Base-by-base conservation (phyloP, 2,113 vertebrate species). In the Phyllopteryx taeniolatus region DNA sequence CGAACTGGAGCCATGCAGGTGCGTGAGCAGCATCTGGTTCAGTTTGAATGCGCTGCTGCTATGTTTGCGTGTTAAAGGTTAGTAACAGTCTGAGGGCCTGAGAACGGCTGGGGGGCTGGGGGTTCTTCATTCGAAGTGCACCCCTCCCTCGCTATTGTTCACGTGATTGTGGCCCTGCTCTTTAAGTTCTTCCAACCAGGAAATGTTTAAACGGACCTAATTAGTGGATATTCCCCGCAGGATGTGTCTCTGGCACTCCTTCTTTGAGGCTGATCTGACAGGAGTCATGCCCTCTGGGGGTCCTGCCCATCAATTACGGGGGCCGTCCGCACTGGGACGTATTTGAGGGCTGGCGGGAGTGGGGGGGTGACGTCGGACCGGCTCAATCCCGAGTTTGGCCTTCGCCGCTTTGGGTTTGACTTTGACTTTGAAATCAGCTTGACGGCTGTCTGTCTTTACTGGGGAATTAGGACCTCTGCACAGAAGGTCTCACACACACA, bases 101-200 rank as follows among this genome's bases (percentile, higher is more conserved):
- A 60, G 31, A 33, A 13, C 27, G 27, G 54, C n/a, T 2, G 20
- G 20, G 57, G 56, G 27, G 57, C 27, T 2, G 33, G 62, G 70
- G 82, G n/a, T 2, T 78, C 66, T 68, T 11, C 65, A 61, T 10
- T 67, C 66, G 86, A 88, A 87, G 83, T 87, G 83, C 82, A 79
- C 74, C 7, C 59, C 59, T 61, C 31, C 59, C 59, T 61, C 31
- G 43, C 83, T 85, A 87, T 92, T 91, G 88, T 91, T 85, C 39
- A 8, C 79, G 79, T 87, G 89, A 91, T 85, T 86, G 89, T 81
- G 83, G 73, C 83, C 83, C 68, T 2, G 57, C 88, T 92, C 86
- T 87, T 93, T 92, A 92, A 91, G 92, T 93, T 93, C 92, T 94
- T 94, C 86, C 79, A 85, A 92, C 85, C 92, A 93, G 93, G 93